phyloP scores from a whole-genome alignment of 2,113 vertebrate species.

The Rhabdornis inornatus region DNA sequence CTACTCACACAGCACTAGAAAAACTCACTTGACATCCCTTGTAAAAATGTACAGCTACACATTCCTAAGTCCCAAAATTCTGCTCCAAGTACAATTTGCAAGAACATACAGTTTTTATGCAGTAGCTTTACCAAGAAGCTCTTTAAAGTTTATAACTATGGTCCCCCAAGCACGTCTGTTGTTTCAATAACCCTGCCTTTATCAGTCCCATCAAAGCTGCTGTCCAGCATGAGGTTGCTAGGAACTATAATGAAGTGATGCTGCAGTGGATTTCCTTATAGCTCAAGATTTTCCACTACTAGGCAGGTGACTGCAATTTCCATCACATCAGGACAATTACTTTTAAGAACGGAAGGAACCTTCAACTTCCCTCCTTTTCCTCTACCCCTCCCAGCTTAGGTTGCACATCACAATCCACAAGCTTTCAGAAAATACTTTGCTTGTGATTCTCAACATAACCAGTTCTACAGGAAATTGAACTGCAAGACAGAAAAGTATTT shows the following conservation, averaged over 20 bases:
- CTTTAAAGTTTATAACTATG: neutral
- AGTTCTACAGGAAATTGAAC: conserved; percentile 71
- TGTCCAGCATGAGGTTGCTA: conserved; percentile 33
- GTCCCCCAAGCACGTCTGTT: neutral
- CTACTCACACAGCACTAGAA: neutral
- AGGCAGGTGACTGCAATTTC: conserved; percentile 62
- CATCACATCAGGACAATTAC: conserved; percentile 59
- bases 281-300: conserved; percentile 45
- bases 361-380: conserved; percentile 50
- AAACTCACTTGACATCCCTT: neutral
- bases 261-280: conserved; percentile 20
- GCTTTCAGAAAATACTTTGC: conserved; percentile 24
- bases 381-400: conserved; percentile 47
- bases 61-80: neutral
- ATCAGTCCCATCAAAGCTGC: conserved; percentile 39
- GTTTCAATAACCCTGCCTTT: conserved; percentile 14
- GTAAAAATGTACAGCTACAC: neutral
- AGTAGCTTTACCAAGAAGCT: neutral
- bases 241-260: conserved; percentile 34
- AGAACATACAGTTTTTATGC: neutral
- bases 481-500: conserved; percentile 57
- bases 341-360: conserved; percentile 64
- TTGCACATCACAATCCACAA: conserved; percentile 35
- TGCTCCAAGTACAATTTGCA: neutral
- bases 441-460: conserved; percentile 52